Evolutionary conservation across 2,888 invertebrate genomes (phyloP), one percentile per base, ranked within the genome.

Genomic region (Achlya flavicornis): DNA sequence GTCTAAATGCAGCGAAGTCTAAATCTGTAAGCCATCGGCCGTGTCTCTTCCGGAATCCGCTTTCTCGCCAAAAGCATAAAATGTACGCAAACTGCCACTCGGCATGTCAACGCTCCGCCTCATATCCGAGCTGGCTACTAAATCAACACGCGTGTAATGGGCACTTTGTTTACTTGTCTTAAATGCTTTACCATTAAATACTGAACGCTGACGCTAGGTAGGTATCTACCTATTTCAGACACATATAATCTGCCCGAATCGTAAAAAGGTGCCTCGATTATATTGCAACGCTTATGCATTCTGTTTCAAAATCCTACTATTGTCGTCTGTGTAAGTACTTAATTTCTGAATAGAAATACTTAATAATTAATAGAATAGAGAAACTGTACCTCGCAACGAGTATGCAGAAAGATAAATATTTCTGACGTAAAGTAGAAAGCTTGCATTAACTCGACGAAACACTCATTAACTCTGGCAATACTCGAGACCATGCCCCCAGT

Each of bases 11-110:
- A 90, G 88, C 85, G 74, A 74, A 79, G 6, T 86, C 90, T 92
- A 91, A 91, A 90, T 91, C 85, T 79, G 90, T 90, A 86, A 83
- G 81, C 83, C 80, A 85, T 87, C 82, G 80, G 76, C 69, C 77
- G 81, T 81, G 81, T 80, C 81, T 83, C 87, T 90, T 90, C 90
- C 89, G 88, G 87, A 87, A 86, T 85, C 82, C 82, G 86, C 88
- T 88, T 91, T 90, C 89, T 88, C 86, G 87, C 82, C 81, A 85
- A 88, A 89, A 85, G 85, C 89, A 88, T 88, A 87, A 90, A 89
- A 86, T 83, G 82, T 85, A 86, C 82, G 85, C 86, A 86, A 89
- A 90, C 89, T 86, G 87, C 86, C 86, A 88, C 85, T 89, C 85
- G 78, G 75, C 83, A 82, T 90, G 90, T 90, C 90, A 89, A 85